These are phyloP conservation scores for Tauraco hartlaubi DNA, from an alignment of 2,797 vertebrate genomes.

Conservation along the genomic window DNA sequence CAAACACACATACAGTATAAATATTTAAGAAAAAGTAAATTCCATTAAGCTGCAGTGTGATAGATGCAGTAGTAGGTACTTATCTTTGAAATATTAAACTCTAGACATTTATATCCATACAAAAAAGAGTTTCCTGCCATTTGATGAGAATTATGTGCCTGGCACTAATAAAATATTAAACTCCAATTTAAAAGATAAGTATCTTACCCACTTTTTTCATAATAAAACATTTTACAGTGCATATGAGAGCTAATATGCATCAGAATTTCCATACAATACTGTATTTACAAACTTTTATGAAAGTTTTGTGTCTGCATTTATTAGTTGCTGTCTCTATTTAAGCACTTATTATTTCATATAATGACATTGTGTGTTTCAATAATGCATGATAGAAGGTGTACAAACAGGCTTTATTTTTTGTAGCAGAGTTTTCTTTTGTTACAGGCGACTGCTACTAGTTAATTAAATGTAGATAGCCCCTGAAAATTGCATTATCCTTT, in stretches of 20 bases:
- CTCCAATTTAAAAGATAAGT: constrained; percentile 92
- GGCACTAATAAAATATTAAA: constrained; percentile 92
- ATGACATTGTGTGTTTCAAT: constrained; percentile 75
- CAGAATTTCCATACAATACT: constrained; percentile 86
- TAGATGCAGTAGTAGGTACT: constrained; percentile 84
- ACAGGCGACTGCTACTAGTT: constrained; percentile 74
- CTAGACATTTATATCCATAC: constrained; percentile 88
- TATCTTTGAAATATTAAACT: constrained; percentile 88
- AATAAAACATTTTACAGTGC: constrained; percentile 86
- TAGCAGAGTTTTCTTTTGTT: constrained; percentile 65
- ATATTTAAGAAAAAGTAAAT: constrained; percentile 88
- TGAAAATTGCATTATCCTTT: constrained; percentile 76
- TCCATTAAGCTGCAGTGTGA: constrained; percentile 81
- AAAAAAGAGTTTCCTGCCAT: constrained; percentile 86
- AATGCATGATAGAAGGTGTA: constrained; percentile 77
- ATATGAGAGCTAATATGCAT: constrained; percentile 80
- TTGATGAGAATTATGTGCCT: constrained; percentile 90
- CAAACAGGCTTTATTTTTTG: constrained; percentile 70
- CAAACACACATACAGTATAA: constrained; percentile 84
- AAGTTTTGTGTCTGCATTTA: constrained; percentile 76
- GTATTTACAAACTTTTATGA: constrained; percentile 88
- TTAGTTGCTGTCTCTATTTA: constrained; percentile 68
- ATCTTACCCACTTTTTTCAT: constrained; percentile 87
- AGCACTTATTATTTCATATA: constrained; percentile 72
- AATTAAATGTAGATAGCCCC: constrained; percentile 80